Base-by-base conservation (phyloP, 1,140 invertebrate genomes). In the Sminthurides bifidus region DNA sequence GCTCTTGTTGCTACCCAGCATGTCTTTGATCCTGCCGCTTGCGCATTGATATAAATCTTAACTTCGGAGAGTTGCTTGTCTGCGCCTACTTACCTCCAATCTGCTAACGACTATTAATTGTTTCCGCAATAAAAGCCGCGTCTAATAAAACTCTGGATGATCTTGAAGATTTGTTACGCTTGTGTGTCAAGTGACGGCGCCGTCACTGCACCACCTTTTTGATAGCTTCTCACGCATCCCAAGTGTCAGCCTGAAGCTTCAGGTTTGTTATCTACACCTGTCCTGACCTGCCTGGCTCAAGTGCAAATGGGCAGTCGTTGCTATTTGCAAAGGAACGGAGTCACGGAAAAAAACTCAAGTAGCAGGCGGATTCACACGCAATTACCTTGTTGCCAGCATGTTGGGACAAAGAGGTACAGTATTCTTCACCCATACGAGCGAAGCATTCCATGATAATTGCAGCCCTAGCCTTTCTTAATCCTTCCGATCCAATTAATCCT, bases 401-500 rank as follows among this genome's bases (percentile, higher is more conserved):
- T 35, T 10, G n/a, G 33, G n/a, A 10, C 8, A 35, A 10, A n/a
- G 33, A 10, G n/a, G 10, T 10, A 35, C 8, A 10, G 33, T 10
- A n/a, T n/a, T n/a, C n/a, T n/a, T n/a, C n/a, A n/a, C n/a, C n/a
- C n/a, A n/a, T n/a, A n/a, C n/a, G n/a, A n/a, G n/a, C n/a, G n/a
- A n/a, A n/a, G n/a, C n/a, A n/a, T n/a, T n/a, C n/a, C n/a, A n/a
- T n/a, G 33, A 35, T 35, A n/a, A 35, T 43, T 43, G 10, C 41
- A 15, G 6, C 41, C 24, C 6, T 19, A 43, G 41, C 41, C 41
- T 6, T 17, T 6, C 24, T 14, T 48, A 6, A n/a, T n/a, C 21
- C 41, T 19, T 48, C 44, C 12, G 15, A 48, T 48, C 44, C 44
- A 48, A 48, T 48, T 48, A 48, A 48, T 48, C 27, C 44, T 27